These are phyloP conservation scores for Neotoma lepida DNA, from an alignment of 2,113 vertebrate genomes.

Conservation along the genomic window DNA sequence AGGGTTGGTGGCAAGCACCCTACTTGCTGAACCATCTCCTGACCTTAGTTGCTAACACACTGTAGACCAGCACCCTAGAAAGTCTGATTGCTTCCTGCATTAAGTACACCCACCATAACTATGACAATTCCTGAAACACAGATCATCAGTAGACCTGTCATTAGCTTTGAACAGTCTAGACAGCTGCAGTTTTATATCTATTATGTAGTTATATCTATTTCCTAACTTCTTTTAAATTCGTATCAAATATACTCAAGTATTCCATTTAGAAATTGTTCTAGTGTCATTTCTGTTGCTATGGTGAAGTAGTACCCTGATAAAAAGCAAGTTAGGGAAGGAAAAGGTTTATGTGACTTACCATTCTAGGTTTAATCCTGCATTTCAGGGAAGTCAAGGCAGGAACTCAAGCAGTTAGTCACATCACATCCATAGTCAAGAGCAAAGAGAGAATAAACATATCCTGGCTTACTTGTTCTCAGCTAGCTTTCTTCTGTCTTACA, in stretches of 20 bases:
- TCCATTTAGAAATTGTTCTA: background rate
- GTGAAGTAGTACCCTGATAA: background rate
- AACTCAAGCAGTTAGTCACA: background rate
- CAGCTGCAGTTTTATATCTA: background rate
- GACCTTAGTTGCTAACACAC: background rate
- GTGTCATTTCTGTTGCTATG: background rate
- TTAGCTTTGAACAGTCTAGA: background rate
- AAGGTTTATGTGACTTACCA: background rate
- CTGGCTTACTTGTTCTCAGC: background rate
- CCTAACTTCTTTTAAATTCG: background rate
- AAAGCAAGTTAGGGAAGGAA: background rate
- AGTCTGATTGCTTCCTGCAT: background rate
- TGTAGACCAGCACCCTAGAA: background rate
- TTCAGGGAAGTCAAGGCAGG: background rate
- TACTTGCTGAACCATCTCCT: background rate
- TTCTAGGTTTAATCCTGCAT: background rate
- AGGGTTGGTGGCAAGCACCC: background rate
- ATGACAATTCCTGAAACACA: background rate
- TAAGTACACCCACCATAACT: background rate
- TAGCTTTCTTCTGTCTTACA: background rate
- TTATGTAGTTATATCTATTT: background rate
- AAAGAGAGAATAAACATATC: background rate
- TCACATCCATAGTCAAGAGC: too few relatives aligned
- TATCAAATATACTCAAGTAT: conserved; percentile 20
- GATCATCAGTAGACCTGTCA: background rate